These are phyloP conservation scores for Halcyon chelicuti DNA, from an alignment of 2,797 vertebrate genomes.

Conservation along the genomic window DNA sequence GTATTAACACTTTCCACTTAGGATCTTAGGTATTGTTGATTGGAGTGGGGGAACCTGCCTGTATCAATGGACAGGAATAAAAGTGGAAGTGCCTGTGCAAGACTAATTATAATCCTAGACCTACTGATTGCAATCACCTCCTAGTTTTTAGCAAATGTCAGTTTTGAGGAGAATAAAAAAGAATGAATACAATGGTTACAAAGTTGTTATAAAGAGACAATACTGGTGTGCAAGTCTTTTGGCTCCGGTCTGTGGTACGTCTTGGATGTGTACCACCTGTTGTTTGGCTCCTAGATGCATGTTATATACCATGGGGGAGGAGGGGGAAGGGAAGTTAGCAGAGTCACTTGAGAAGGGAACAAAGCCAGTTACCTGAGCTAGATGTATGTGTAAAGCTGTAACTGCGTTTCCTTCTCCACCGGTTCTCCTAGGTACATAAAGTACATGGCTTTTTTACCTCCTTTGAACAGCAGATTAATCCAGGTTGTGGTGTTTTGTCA, in stretches of 20 bases:
- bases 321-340: background rate
- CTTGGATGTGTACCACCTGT: background rate
- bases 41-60: background rate
- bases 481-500: background rate
- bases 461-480: background rate
- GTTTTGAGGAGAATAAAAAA: background rate
- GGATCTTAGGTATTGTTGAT: background rate
- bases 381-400: background rate
- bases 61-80: background rate
- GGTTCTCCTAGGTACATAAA: background rate
- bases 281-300: background rate
- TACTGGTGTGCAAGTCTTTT: background rate
- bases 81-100: background rate
- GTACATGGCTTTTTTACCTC: background rate
- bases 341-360: background rate
- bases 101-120: background rate
- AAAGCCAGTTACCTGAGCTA: background rate
- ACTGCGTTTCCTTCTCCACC: background rate
- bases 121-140: background rate
- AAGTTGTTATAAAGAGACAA: background rate
- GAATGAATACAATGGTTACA: background rate
- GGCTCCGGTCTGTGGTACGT: background rate
- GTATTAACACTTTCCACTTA: background rate
- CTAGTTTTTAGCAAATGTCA: background rate
- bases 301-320: background rate